These are phyloP conservation scores for Melospiza georgiana DNA, from an alignment of 2,113 vertebrate genomes.

Conservation along the genomic window DNA sequence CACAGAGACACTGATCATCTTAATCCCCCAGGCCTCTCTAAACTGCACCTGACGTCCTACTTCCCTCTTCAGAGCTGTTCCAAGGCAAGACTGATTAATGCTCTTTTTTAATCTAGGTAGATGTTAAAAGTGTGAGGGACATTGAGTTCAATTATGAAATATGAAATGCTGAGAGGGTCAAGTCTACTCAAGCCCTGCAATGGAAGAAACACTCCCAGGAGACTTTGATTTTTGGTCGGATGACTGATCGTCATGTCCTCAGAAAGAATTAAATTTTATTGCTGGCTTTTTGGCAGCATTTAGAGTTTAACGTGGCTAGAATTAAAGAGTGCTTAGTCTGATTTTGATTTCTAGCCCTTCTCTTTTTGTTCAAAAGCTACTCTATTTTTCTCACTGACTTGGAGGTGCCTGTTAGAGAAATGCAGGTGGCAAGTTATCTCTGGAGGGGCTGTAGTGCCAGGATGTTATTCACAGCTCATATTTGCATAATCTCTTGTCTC, in stretches of 20 bases:
- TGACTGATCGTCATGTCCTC: slow-evolving; percentile 53
- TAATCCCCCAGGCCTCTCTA: not conserved
- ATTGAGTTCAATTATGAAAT: slow-evolving; percentile 62
- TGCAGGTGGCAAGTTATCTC: slow-evolving; percentile 56
- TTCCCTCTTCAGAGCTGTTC: not conserved
- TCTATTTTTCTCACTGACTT: slow-evolving; percentile 7
- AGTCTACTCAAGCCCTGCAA: not conserved
- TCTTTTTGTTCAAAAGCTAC: slow-evolving; percentile 16
- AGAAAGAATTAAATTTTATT: slow-evolving; percentile 66
- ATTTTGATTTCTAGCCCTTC: slow-evolving; percentile 9
- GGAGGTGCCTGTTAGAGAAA: slow-evolving; percentile 18
- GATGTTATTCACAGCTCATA: slow-evolving; percentile 73
- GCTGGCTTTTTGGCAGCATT: slow-evolving; percentile 30
- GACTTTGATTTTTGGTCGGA: slow-evolving; percentile 30
- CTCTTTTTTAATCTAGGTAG: slow-evolving; percentile 37
- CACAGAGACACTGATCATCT: not conserved
- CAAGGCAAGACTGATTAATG: slow-evolving; percentile 19
- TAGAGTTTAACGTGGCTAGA: slow-evolving; percentile 40
- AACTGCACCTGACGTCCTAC: not conserved
- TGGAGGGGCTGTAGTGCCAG: slow-evolving; percentile 51
- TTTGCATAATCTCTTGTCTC: slow-evolving; percentile 85
- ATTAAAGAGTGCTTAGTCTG: slow-evolving; percentile 18
- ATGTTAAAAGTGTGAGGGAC: slow-evolving; percentile 50
- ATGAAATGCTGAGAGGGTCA: slow-evolving; percentile 59
- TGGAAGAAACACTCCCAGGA: slow-evolving; percentile 42